These are phyloP conservation scores for Melanchra persicariae DNA, from an alignment of 2,888 invertebrate species.

Conservation along the genomic window DNA sequence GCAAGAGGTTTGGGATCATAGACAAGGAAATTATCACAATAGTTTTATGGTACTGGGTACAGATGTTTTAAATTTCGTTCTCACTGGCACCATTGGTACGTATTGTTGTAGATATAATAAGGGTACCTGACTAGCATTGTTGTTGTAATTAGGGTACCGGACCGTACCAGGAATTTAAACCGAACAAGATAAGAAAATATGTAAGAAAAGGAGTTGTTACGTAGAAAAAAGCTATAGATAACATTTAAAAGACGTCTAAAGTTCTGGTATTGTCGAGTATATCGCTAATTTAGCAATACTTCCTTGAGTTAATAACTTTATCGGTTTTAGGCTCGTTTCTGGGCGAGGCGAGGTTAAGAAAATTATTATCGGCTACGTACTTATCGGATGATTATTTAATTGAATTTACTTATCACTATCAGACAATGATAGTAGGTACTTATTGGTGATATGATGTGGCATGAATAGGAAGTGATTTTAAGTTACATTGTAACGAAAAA, in stretches of 20 bases:
- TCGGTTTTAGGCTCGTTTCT: slow-evolving; percentile 13
- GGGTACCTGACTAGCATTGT: neutral
- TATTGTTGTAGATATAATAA: neutral
- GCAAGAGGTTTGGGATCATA: neutral
- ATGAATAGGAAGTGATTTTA: slow-evolving; percentile 4
- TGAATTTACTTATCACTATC: slow-evolving; percentile 33
- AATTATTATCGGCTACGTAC: slow-evolving; percentile 15
- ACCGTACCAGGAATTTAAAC: neutral
- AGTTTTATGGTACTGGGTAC: no score
- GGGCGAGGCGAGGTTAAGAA: slow-evolving; percentile 40
- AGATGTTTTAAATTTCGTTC: neutral
- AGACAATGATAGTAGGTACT: slow-evolving; percentile 12
- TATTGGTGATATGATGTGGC: neutral
- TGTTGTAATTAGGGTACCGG: slow-evolving; percentile 4
- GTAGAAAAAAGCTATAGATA: neutral
- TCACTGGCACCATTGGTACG: neutral
- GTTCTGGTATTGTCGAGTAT: neutral
- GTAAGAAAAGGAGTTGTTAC: neutral
- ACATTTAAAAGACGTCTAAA: neutral
- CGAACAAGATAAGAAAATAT: slow-evolving; percentile 20
- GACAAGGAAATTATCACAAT: no score
- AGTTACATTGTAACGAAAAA: neutral
- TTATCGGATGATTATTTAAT: slow-evolving; percentile 38
- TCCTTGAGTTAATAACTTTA: slow-evolving; percentile 27
- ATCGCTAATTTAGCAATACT: slow-evolving; percentile 10